phyloP scores from a whole-genome alignment of 1,140 invertebrate genomes.

The Musca domestica region DNA sequence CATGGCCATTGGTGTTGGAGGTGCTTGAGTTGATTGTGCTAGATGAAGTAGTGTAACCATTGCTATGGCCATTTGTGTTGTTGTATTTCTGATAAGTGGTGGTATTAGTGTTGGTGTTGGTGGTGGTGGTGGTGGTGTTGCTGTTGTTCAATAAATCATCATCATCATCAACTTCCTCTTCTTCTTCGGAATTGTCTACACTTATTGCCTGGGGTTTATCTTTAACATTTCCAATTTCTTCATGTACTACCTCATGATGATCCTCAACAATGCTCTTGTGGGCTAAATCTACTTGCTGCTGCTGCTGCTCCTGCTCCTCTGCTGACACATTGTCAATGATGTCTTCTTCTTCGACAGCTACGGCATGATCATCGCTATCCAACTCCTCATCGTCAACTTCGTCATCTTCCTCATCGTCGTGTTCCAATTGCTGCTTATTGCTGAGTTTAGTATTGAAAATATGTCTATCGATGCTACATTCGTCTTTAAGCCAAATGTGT shows the following conservation, averaged over 20 bases:
- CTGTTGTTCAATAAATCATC: not conserved
- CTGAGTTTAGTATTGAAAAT: conserved; percentile 39
- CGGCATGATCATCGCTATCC: conserved; percentile 14
- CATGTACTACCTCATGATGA: not conserved
- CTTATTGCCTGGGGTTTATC: conserved; percentile 16
- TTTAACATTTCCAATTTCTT: conserved; percentile 1
- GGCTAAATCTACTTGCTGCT: not conserved
- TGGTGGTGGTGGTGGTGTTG: conserved; percentile 17
- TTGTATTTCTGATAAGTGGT: conserved; percentile 31
- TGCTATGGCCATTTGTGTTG: conserved; percentile 25
- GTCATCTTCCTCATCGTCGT: conserved; percentile 32
- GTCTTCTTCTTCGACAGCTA: conserved; percentile 10
- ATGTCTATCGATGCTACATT: conserved; percentile 44
- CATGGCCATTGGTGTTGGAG: conserved; percentile 26
- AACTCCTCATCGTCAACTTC: conserved; percentile 28
- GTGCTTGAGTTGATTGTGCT: not conserved
- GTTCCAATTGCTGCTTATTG: conserved; percentile 28
- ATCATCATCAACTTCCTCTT: conserved; percentile 11
- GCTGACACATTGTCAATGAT: conserved; percentile 6
- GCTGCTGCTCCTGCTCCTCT: conserved; percentile 12
- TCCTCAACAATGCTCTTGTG: not conserved
- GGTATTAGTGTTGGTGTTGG: conserved; percentile 13
- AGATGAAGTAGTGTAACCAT: not conserved
- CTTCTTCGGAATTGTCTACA: conserved; percentile 24
- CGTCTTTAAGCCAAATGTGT: conserved; percentile 61